Conservation (phyloP, 1,140 invertebrate species). For the Drepana arcuata region DNA sequence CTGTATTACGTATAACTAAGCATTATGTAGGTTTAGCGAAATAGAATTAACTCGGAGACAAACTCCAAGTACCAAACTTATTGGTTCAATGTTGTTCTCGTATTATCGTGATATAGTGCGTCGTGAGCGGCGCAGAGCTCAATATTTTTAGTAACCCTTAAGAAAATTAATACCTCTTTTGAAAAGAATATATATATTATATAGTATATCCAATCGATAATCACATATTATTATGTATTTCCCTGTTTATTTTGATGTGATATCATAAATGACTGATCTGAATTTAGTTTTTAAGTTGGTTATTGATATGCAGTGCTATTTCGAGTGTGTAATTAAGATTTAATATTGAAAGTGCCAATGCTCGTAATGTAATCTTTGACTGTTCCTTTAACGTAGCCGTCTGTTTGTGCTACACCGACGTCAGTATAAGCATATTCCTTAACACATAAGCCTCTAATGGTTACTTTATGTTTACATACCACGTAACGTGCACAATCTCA, state of each 20-base stretch:
- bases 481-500: conserved; percentile 72
- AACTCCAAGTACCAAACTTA: conserved; percentile 68
- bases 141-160: conserved; percentile 73
- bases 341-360: conserved; percentile 74
- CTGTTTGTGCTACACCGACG: conserved; percentile 26
- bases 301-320: conserved; percentile 72
- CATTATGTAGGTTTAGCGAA: conserved; percentile 74
- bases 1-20: conserved; percentile 69
- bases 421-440: conserved; percentile 49
- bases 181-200: conserved; percentile 66
- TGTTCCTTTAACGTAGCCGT: conserved; percentile 63
- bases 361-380: conserved; percentile 72
- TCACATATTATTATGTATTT: conserved; percentile 69
- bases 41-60: conserved; percentile 67
- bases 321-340: conserved; percentile 71
- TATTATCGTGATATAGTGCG: conserved; percentile 70
- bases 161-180: conserved; percentile 73
- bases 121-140: conserved; percentile 66
- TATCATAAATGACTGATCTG: conserved; percentile 75
- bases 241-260: conserved; percentile 74
- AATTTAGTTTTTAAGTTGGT: conserved; percentile 74
- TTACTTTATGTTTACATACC: conserved; percentile 39
- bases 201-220: conserved; percentile 65
- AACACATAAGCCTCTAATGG: conserved; percentile 37
- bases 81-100: conserved; percentile 69